Evolutionary conservation across 2,797 vertebrate genomes (phyloP).

Genomic region (Eurystomus glaucurus): DNA sequence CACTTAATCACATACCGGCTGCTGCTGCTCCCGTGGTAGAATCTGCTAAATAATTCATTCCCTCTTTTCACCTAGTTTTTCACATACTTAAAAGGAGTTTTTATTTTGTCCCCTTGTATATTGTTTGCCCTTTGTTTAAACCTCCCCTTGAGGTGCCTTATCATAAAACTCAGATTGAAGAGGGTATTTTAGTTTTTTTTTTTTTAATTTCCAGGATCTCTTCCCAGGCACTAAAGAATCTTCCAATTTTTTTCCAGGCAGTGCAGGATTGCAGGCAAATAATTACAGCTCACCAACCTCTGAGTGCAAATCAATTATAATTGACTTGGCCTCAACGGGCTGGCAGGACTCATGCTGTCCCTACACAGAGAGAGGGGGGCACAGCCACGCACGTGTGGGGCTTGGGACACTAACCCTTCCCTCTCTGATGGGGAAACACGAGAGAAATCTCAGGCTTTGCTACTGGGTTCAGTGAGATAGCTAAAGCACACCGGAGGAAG

Average conservation of each 20-base stretch:
- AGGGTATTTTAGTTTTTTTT: background rate
- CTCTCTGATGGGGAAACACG: background rate
- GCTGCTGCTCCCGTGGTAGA: slow-evolving; percentile 20
- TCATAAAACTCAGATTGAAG: background rate
- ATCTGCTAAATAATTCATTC: slow-evolving; percentile 56
- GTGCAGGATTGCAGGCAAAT: background rate
- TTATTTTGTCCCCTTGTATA: background rate
- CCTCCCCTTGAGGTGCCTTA: background rate
- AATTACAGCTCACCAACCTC: background rate
- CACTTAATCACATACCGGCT: slow-evolving; percentile 38
- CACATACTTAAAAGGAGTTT: background rate
- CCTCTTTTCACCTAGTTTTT: slow-evolving; percentile 19
- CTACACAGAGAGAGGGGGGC: background rate
- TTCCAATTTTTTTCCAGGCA: background rate
- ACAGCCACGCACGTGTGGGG: fast-evolving
- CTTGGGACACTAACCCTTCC: background rate
- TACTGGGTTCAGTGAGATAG: fast-evolving
- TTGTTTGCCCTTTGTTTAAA: slow-evolving; percentile 30
- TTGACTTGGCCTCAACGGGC: background rate
- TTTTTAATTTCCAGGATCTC: background rate
- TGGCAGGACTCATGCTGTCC: background rate
- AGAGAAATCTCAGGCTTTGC: background rate
- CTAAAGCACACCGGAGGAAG: background rate
- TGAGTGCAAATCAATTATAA: background rate
- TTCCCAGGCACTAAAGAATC: background rate